Conservation (phyloP, 2,888 invertebrate genomes). For the Cheilosia variabilis region DNA sequence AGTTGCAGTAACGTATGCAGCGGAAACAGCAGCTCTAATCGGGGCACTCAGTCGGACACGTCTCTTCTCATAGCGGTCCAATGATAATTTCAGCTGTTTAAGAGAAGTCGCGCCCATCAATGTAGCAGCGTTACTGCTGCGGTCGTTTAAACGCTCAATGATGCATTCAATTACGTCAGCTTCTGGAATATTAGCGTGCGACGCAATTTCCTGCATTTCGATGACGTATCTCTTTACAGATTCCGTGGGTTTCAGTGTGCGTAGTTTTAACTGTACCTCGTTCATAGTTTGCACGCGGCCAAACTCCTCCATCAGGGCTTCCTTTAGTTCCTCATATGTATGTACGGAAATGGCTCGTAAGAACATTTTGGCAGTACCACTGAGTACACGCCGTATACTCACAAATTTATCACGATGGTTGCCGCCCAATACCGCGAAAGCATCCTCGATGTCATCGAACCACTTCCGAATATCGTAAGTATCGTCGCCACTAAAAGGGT, state of each 20-base stretch:
- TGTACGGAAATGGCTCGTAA: constrained; percentile 19
- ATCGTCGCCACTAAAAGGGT: too few relatives aligned
- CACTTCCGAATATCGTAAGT: too few relatives aligned
- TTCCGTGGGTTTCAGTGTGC: constrained; percentile 26
- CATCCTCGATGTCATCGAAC: too few relatives aligned
- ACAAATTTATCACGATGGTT: not conserved
- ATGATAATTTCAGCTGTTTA: too few relatives aligned
- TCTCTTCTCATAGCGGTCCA: too few relatives aligned
- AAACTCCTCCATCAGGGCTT: constrained; percentile 35
- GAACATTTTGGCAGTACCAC: constrained; percentile 30
- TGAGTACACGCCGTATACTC: constrained; percentile 3
- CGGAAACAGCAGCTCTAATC: not conserved
- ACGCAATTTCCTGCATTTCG: constrained; percentile 55
- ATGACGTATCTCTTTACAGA: constrained; percentile 39
- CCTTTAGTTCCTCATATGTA: constrained; percentile 22
- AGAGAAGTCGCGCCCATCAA: constrained; percentile 15
- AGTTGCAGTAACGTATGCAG: not conserved
- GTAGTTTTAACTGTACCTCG: constrained; percentile 38
- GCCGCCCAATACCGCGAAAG: not conserved
- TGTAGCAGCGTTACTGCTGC: constrained; percentile 46
- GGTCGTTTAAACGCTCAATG: constrained; percentile 39
- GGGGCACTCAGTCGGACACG: not conserved
- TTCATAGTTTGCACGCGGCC: constrained; percentile 5
- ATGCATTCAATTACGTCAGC: constrained; percentile 40
- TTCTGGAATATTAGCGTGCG: constrained; percentile 34